Base-by-base conservation (phyloP, 2,888 invertebrate species). In the Troglohyphantes excavatus region DNA sequence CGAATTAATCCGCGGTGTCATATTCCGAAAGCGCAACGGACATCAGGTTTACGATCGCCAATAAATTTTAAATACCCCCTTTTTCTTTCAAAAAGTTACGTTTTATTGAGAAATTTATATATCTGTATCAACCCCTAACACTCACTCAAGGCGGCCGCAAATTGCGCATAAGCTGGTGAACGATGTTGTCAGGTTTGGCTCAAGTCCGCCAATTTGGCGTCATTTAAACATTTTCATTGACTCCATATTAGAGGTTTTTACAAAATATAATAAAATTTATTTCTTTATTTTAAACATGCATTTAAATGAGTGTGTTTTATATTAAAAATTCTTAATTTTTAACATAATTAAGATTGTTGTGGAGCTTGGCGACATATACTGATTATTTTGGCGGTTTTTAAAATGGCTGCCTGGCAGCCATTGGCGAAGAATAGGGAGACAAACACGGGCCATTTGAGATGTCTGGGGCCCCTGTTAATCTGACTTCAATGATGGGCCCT, bases 401-500 rank as follows among this genome's bases (percentile, higher is more conserved):
- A 39, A 0, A 39, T 39, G 39, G 7, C 39, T 39, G 39, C 39
- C 39, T 39, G 39, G 39, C 39, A 39, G 3, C 39, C 39, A 67
- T 67, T 67, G 26, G 29, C 53, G 53, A 53, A 11, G 39, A 27
- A 72, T 46, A 2, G 23, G 46, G 46, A 17, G 46, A 46, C 73
- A 73, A 73, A 73, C 73, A 76, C 29, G 59, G 29, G 61, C 59
- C 46, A 76, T 76, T 76, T 61, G 27, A 13, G 53, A 53, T 53
- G 53, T 53, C 53, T n/a, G 33, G 61, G 67, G 72, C 78, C 53
- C 53, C 53, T 81, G 81, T 79, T 88, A 88, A 88, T 88, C 87
- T 73, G 73, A 75, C 81, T 81, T 88, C 82, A 82, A 82, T 82
- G 82, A 85, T 85, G 76, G 76, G 65, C 33, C 76, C 6, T 53